A percentile compares a stretch with the other conserved stretches of the same genome.
Conservation (phyloP, 2,888 invertebrate genomes). For the Hirtodrosophila histrioides region DNA sequence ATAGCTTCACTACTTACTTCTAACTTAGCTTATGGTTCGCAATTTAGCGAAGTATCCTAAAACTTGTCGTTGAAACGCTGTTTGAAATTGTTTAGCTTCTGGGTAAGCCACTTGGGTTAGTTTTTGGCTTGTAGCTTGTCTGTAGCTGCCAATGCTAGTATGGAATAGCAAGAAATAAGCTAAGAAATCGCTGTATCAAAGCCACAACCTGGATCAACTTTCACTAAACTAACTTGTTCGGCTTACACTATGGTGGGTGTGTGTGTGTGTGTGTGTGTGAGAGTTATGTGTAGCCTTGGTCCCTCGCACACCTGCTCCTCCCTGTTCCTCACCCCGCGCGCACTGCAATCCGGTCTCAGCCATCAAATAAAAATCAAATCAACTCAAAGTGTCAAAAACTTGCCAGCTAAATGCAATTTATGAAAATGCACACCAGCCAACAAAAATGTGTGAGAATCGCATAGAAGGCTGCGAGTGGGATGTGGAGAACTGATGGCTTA, state of each 20-base stretch:
- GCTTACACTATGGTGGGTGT: background rate
- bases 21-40: too few relatives aligned
- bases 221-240: slow-evolving; percentile 15
- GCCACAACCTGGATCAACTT: slow-evolving; percentile 36
- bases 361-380: slow-evolving; percentile 59
- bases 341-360: slow-evolving; percentile 4
- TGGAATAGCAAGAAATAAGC: too few relatives aligned
- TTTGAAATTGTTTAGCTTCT: too few relatives aligned
- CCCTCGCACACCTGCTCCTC: slow-evolving; percentile 14
- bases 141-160: too few relatives aligned
- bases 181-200: background rate
- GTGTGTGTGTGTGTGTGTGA: slow-evolving; percentile 1
- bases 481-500: slow-evolving; percentile 2
- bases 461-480: slow-evolving; percentile 5
- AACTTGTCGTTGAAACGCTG: too few relatives aligned
- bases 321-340: too few relatives aligned
- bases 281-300: slow-evolving; percentile 27
- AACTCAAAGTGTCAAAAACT: slow-evolving; percentile 67
- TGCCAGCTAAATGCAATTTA: slow-evolving; percentile 70
- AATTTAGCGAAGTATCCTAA: too few relatives aligned
- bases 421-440: slow-evolving; percentile 57
- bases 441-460: slow-evolving; percentile 25
- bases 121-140: too few relatives aligned
- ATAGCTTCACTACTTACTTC: too few relatives aligned
- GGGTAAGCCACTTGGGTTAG: too few relatives aligned